phyloP scores from a whole-genome alignment of 2,113 vertebrate species.

The Isurus oxyrinchus region DNA sequence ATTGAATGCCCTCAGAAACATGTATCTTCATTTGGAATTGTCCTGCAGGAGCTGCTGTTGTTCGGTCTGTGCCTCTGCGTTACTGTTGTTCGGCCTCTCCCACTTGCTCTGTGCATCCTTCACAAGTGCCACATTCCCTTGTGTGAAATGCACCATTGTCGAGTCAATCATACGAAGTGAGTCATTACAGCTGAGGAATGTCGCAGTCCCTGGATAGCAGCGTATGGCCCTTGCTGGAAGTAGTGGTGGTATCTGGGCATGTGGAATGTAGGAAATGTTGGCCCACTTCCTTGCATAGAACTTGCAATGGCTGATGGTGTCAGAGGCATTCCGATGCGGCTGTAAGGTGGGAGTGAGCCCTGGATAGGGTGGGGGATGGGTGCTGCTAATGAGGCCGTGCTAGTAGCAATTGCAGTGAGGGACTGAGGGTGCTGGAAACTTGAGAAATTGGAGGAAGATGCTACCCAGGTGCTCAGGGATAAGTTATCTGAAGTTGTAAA shows the following conservation, averaged over 20 bases:
- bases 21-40: neutral
- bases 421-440: constrained; percentile 91
- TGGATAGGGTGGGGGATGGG: constrained; percentile 88
- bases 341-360: constrained; percentile 84
- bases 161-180: constrained; percentile 82
- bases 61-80: neutral
- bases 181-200: constrained; percentile 97
- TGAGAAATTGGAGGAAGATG: constrained; percentile 80
- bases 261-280: constrained; percentile 93
- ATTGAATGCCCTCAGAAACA: neutral
- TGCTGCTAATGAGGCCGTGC: constrained; percentile 68
- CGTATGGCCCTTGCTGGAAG: constrained; percentile 97
- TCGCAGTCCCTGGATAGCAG: constrained; percentile 94
- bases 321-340: constrained; percentile 85
- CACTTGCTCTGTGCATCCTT: neutral
- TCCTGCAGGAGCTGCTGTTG: neutral
- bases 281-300: constrained; percentile 85
- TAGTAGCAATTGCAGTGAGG: constrained; percentile 75
- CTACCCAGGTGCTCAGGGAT: constrained; percentile 93
- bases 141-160: neutral
- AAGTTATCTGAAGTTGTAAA: constrained; percentile 92
- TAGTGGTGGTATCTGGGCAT: constrained; percentile 98
- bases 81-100: neutral
- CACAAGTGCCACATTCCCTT: constrained; percentile 9
- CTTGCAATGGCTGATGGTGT: constrained; percentile 78